Evolutionary conservation across 2,113 vertebrate species (phyloP).

Genomic region (Ptyas mucosa): DNA sequence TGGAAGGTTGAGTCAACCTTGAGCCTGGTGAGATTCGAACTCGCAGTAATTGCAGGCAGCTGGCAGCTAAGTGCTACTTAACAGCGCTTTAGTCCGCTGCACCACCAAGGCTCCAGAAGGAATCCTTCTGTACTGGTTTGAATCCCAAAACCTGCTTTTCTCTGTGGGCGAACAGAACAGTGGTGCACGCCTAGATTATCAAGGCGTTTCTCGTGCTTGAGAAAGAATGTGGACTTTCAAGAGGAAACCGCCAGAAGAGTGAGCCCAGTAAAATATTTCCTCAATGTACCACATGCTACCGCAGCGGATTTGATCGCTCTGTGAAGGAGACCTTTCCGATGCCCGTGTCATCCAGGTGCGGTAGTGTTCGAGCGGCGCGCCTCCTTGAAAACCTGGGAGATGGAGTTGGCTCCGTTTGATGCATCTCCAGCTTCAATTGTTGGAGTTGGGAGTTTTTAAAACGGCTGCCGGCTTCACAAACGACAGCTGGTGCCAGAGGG

Average conservation of each 20-base stretch:
- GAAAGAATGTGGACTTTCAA: slow-evolving; percentile 21
- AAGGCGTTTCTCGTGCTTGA: slow-evolving; percentile 29
- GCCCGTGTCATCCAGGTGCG: slow-evolving; percentile 38
- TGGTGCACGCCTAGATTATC: slow-evolving; percentile 29
- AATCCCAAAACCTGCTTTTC: background rate
- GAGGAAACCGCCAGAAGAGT: slow-evolving; percentile 37
- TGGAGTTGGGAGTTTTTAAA: background rate
- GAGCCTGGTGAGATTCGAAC: too few relatives aligned
- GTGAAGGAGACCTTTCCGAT: slow-evolving; percentile 46
- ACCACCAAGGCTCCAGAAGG: too few relatives aligned
- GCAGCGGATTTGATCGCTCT: slow-evolving; percentile 34
- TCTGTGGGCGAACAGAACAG: background rate
- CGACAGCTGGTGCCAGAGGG: background rate
- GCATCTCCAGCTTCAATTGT: background rate
- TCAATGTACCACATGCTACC: slow-evolving; percentile 24
- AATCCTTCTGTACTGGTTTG: background rate
- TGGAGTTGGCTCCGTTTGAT: slow-evolving; percentile 40
- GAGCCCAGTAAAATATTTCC: slow-evolving; percentile 38
- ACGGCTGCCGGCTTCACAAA: slow-evolving; percentile 14
- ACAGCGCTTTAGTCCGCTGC: too few relatives aligned
- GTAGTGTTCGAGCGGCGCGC: slow-evolving; percentile 9
- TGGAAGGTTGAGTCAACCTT: too few relatives aligned
- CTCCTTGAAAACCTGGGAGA: slow-evolving; percentile 27
- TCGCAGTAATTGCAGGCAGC: too few relatives aligned
- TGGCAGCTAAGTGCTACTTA: too few relatives aligned